phyloP scores from a whole-genome alignment of 2,797 vertebrate species.

The Crenichthys baileyi region DNA sequence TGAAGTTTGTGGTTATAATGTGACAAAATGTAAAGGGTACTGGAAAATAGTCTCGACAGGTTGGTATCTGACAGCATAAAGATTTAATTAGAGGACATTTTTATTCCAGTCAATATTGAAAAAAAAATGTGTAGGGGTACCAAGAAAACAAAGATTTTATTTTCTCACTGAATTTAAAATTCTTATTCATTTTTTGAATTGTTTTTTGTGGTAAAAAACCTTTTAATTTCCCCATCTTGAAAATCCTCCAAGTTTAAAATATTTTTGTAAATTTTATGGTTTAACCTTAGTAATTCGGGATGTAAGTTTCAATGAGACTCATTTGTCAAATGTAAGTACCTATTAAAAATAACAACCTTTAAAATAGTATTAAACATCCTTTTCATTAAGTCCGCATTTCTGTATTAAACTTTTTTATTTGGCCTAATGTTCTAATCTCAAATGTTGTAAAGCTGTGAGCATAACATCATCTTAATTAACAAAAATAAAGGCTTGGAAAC shows the following conservation, averaged over 20 bases:
- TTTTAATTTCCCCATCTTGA: too few relatives aligned
- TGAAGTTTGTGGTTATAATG: background rate
- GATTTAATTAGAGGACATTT: background rate
- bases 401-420: background rate
- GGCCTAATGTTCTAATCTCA: background rate
- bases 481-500: background rate
- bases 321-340: background rate
- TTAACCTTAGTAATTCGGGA: background rate
- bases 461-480: background rate
- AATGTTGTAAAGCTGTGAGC: background rate
- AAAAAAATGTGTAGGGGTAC: background rate
- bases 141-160: background rate
- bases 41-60: background rate
- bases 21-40: background rate
- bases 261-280: background rate
- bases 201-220: background rate
- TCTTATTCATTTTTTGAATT: background rate
- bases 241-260: too few relatives aligned
- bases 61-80: background rate
- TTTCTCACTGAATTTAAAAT: background rate
- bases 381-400: background rate
- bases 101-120: background rate
- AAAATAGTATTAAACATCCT: background rate
- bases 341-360: background rate
- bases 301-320: background rate